A percentile compares a stretch with the other conserved stretches of the same genome.
Evolutionary conservation across 2,888 invertebrate genomes (phyloP).

Genomic region (Uropetala carovei): DNA sequence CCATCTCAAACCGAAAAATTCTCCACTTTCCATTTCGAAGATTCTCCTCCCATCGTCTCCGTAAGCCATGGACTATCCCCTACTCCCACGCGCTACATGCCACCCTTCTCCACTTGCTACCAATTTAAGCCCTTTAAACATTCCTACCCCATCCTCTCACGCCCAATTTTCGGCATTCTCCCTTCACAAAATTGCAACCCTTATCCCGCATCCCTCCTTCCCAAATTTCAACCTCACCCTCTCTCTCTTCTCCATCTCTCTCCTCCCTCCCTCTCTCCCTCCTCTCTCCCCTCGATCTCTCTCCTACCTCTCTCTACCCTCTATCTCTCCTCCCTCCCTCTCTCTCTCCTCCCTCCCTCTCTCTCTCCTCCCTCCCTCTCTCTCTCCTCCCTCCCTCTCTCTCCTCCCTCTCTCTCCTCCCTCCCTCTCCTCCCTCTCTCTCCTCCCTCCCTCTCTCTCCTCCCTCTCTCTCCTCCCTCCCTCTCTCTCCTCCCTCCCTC

Average conservation of each 20-base stretch:
- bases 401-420: not conserved
- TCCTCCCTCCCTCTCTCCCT: not conserved
- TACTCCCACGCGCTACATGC: not conserved
- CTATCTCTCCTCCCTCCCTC: not conserved
- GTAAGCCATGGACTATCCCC: not conserved
- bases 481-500: not conserved
- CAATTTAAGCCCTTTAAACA: not conserved
- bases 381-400: not conserved
- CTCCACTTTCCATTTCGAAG: no score
- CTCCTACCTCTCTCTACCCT: not conserved
- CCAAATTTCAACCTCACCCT: no score
- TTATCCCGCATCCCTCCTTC: not conserved
- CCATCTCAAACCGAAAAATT: not conserved
- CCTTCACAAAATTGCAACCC: no score
- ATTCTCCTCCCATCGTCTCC: no score
- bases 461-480: not conserved
- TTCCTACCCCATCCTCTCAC: no score
- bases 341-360: not conserved
- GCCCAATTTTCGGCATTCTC: not conserved
- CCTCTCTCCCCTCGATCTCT: not conserved
- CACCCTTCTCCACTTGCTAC: not conserved
- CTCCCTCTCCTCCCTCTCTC: not conserved
- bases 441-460: not conserved
- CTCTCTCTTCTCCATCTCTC: no score
- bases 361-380: not conserved